Base-by-base conservation (phyloP, 2,797 vertebrate genomes). In the Etheostoma perlongum region DNA sequence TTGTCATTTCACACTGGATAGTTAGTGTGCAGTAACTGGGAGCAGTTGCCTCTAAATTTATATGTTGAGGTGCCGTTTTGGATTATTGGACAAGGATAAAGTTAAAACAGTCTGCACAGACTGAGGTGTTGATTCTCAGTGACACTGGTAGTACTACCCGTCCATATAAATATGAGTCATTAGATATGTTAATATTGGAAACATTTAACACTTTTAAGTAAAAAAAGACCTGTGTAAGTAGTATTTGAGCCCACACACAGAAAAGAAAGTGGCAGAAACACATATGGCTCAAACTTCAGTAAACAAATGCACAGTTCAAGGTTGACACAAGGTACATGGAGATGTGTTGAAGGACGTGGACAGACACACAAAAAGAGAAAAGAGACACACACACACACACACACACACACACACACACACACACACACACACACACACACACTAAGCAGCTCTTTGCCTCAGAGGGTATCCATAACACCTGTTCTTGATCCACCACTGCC, bases 401-500 rank as follows among this genome's bases (percentile, higher is more conserved):
- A 75, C 48, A 82, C 15, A 21, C 49, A 73, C 59, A 40, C 64
- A 60, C 7, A 59, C 53, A 27, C 27, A 63, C 57, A 67, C 69
- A 67, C 67, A 68, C 70, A 72, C 57, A 63, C 61, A 58, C 51
- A 23, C 65, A 49, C 42, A 67, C 72, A 71, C 66, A 71, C 60
- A 67, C 87, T 85, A 92, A 90, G 85, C 78, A 69, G 66, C 75
- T 88, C 81, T 88, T 86, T 90, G 81, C 85, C 59, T 86, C 71
- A 85, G 79, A 85, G 82, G 74, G 84, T 66, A 79, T 70, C 78
- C 81, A 72, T 76, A 71, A 71, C 92, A 93, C 92, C 90, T 93
- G 85, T 84, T 91, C 90, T 90, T 93, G 89, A 93, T 93, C 91
- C 89, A 86, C 76, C 77, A 78, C 86, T 92, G 86, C 87, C 87